Percentiles rank a stretch among this genome's conserved stretches.
Conservation (phyloP, 2,113 vertebrate species). For the Emydocephalus ijimae region DNA sequence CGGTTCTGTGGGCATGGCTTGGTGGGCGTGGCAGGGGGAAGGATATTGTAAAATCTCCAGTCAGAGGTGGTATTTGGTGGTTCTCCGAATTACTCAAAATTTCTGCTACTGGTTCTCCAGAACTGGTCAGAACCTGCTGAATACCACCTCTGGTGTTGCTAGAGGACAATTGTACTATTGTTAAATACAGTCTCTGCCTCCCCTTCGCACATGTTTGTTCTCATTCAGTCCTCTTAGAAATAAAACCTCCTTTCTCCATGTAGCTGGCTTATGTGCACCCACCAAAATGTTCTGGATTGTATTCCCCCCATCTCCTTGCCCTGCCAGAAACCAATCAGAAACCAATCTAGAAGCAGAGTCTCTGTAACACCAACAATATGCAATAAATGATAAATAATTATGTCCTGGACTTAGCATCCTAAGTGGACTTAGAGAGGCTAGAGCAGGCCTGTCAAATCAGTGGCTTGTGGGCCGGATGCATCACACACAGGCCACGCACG, state of each 20-base stretch:
- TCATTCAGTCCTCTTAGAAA: background rate
- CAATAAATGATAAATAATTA: constrained; percentile 32
- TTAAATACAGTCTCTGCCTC: background rate
- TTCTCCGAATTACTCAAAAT: too few relatives aligned
- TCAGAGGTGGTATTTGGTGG: too few relatives aligned
- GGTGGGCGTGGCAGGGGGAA: too few relatives aligned
- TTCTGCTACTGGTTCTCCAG: too few relatives aligned
- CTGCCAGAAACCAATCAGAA: constrained; percentile 12
- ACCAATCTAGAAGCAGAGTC: constrained; percentile 21
- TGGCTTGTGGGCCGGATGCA: too few relatives aligned
- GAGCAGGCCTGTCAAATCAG: too few relatives aligned
- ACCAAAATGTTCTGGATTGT: constrained; percentile 7
- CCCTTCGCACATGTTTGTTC: background rate
- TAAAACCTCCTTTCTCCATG: background rate
- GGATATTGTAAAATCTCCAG: too few relatives aligned
- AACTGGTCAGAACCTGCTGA: too few relatives aligned
- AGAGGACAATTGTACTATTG: background rate
- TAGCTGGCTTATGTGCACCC: background rate
- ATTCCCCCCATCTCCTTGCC: constrained; percentile 12
- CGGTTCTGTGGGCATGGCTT: too few relatives aligned
- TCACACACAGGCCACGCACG: too few relatives aligned
- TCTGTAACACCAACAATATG: constrained; percentile 12
- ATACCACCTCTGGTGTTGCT: background rate
- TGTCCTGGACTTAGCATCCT: constrained; percentile 13
- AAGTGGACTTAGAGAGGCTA: background rate